Evolutionary conservation across 2,113 vertebrate genomes (phyloP).

Genomic region (Brienomyrus longianalis): DNA sequence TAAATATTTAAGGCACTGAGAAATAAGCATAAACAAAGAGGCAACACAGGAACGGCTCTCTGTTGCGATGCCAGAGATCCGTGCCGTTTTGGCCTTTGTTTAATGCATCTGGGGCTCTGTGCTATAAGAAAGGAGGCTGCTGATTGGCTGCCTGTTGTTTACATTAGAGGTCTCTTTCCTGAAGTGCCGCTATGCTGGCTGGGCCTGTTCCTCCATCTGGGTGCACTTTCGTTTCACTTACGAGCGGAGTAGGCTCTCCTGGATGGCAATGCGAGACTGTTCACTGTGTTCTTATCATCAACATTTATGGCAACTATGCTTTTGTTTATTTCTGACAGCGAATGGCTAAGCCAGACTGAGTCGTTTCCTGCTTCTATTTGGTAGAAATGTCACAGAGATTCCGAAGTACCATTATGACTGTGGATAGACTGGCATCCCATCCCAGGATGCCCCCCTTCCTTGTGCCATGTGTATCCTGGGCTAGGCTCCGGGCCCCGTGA

Average conservation of each 20-base stretch:
- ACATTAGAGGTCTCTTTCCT: conserved; percentile 58
- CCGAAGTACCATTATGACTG: neutral
- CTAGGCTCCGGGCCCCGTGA: neutral
- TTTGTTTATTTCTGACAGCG: neutral
- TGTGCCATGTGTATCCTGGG: neutral
- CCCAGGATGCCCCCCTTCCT: neutral
- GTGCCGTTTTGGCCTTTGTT: conserved; percentile 65
- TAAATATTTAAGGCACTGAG: conserved; percentile 63
- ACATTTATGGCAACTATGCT: neutral
- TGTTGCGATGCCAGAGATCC: conserved; percentile 58
- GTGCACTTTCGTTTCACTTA: neutral
- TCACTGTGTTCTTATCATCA: neutral
- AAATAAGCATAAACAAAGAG: conserved; percentile 49
- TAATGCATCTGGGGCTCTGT: conserved; percentile 49
- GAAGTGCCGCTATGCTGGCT: conserved; percentile 60
- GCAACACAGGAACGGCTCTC: conserved; percentile 43
- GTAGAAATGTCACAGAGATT: neutral
- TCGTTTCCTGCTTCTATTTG: neutral
- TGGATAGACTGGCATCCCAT: neutral
- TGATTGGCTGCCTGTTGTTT: conserved; percentile 59
- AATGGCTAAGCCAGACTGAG: neutral
- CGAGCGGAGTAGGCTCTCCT: neutral
- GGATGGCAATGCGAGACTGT: neutral
- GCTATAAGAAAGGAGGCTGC: conserved; percentile 54
- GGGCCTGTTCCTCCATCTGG: conserved; percentile 43